Percentiles rank a stretch among this genome's conserved stretches.
phyloP scores from a whole-genome alignment of 2,888 invertebrate genomes.

The Lottia scabra region DNA sequence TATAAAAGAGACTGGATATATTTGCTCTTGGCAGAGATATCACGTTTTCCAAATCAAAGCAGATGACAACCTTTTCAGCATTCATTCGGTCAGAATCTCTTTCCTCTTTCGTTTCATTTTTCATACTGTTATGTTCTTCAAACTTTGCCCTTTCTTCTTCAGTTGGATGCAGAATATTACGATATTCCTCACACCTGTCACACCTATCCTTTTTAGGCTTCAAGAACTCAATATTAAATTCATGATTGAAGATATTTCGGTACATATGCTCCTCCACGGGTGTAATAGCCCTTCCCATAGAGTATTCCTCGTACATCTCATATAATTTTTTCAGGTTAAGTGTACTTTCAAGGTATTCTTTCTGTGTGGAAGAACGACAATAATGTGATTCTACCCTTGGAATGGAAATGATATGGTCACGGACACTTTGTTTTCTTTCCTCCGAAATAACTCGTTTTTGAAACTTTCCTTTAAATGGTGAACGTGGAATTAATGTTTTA shows the following conservation, averaged over 20 bases:
- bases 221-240: neutral
- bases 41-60: slow-evolving; percentile 16
- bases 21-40: slow-evolving; percentile 1
- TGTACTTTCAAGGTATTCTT: neutral
- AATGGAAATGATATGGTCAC: neutral
- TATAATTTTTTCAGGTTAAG: neutral
- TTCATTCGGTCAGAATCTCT: neutral
- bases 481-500: neutral
- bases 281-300: neutral
- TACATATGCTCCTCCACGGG: slow-evolving; percentile 6
- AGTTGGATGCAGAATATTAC: neutral
- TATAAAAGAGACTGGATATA: slow-evolving; percentile 13
- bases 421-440: neutral
- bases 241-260: neutral
- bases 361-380: neutral
- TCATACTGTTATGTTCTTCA: neutral
- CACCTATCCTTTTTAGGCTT: slow-evolving; percentile 12
- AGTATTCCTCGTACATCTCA: neutral
- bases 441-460: neutral
- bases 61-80: neutral
- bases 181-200: slow-evolving; percentile 8
- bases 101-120: slow-evolving; percentile 4
- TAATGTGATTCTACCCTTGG: neutral
- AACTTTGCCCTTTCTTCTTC: neutral
- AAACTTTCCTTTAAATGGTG: neutral